These are phyloP conservation scores for Todus mexicanus DNA, from an alignment of 2,797 vertebrate species.

Conservation along the genomic window DNA sequence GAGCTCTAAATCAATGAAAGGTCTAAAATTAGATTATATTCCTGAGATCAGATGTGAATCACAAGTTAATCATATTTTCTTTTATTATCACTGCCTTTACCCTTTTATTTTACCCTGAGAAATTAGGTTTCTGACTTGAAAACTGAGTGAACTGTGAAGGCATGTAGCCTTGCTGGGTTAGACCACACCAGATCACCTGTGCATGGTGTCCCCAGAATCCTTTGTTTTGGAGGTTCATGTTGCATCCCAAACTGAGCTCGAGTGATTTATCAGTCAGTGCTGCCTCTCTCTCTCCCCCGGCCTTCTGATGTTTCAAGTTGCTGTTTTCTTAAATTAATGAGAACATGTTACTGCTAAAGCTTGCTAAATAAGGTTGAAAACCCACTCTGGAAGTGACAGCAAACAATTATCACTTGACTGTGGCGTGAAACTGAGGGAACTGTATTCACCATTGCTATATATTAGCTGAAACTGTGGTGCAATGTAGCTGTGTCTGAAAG, in stretches of 20 bases:
- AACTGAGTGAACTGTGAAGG: slow-evolving; percentile 29
- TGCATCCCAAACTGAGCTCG: not conserved
- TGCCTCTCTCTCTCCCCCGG: not conserved
- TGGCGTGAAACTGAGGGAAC: not conserved
- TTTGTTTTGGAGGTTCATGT: not conserved
- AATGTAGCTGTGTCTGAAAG: not conserved
- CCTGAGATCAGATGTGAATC: slow-evolving; percentile 66
- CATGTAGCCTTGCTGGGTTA: not conserved
- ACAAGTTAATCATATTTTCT: slow-evolving; percentile 57
- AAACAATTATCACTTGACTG: not conserved
- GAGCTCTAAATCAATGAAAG: slow-evolving; percentile 57
- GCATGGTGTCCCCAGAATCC: not conserved
- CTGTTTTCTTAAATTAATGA: not conserved
- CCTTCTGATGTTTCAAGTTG: not conserved
- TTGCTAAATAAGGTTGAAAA: slow-evolving; percentile 28
- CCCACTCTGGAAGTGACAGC: not conserved
- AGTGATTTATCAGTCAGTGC: not conserved
- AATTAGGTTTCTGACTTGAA: slow-evolving; percentile 37
- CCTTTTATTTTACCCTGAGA: slow-evolving; percentile 55
- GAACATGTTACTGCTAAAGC: not conserved
- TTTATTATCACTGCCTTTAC: slow-evolving; percentile 56
- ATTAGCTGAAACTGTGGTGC: not conserved
- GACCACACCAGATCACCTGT: not conserved
- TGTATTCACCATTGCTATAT: not conserved
- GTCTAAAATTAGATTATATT: slow-evolving; percentile 58